phyloP scores from a whole-genome alignment of 64 coral and sea anemone species.

The Platygyra sinensis region DNA sequence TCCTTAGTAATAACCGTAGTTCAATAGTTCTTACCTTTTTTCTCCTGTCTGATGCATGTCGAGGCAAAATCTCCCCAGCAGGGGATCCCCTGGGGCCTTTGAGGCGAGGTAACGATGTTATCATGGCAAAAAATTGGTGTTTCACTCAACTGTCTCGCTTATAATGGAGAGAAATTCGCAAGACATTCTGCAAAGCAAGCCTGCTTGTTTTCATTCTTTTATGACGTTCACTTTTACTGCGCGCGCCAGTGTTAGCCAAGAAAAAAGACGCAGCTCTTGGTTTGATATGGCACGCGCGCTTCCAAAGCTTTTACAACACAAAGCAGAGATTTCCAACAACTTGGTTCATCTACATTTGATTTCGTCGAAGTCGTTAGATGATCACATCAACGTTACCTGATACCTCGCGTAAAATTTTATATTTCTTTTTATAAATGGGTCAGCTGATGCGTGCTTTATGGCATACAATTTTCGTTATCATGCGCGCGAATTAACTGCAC shows the following conservation, averaged over 20 bases:
- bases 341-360: no score
- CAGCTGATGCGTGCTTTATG: no score
- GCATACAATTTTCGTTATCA: no score
- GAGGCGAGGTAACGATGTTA: conserved; percentile 7
- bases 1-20: background rate
- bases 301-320: no score
- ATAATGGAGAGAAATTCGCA: background rate
- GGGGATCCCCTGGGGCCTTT: background rate
- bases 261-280: no score
- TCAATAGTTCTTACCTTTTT: conserved; percentile 22
- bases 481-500: no score
- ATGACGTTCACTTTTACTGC: background rate
- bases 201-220: background rate
- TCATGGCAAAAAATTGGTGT: background rate
- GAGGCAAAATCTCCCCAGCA: background rate
- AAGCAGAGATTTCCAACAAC: no score
- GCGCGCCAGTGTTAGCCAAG: background rate
- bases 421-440: no score
- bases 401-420: no score
- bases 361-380: no score
- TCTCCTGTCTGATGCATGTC: conserved; percentile 18
- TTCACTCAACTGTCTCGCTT: background rate
- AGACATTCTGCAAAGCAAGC: background rate
- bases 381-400: no score
- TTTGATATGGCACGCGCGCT: no score